Evolutionary conservation across 2,113 vertebrate genomes (phyloP).

Genomic region (Paratilapia polleni): DNA sequence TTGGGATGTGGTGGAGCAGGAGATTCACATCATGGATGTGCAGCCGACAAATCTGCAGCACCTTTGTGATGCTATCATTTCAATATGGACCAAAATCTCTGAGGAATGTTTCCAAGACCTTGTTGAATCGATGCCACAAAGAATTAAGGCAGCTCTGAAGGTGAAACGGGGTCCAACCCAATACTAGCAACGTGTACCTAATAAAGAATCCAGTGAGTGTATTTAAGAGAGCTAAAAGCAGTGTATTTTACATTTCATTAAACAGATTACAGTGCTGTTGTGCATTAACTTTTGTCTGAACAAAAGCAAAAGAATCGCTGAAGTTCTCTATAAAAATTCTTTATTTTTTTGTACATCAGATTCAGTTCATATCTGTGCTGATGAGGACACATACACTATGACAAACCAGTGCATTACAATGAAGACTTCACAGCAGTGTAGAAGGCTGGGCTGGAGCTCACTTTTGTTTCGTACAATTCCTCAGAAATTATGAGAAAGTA

Average conservation of each 20-base stretch:
- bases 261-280: not conserved
- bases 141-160: too few relatives aligned
- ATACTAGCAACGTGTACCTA: too few relatives aligned
- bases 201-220: too few relatives aligned
- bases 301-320: not conserved
- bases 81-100: too few relatives aligned
- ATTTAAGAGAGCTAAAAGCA: not conserved
- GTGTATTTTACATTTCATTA: not conserved
- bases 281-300: not conserved
- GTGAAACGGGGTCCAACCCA: too few relatives aligned
- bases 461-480: constrained; percentile 5
- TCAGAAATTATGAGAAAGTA: not conserved
- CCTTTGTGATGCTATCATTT: too few relatives aligned
- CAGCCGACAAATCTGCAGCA: too few relatives aligned
- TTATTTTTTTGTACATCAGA: constrained; percentile 74
- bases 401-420: constrained; percentile 82
- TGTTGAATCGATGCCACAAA: too few relatives aligned
- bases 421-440: constrained; percentile 82
- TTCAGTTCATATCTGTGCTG: constrained; percentile 70
- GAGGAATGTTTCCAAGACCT: too few relatives aligned
- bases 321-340: constrained; percentile 62
- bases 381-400: constrained; percentile 63
- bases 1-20: not conserved
- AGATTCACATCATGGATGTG: not conserved
- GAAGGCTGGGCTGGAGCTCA: constrained; percentile 49